Conservation (phyloP, 2,113 vertebrate species). For the Salvelinus namaycush region DNA sequence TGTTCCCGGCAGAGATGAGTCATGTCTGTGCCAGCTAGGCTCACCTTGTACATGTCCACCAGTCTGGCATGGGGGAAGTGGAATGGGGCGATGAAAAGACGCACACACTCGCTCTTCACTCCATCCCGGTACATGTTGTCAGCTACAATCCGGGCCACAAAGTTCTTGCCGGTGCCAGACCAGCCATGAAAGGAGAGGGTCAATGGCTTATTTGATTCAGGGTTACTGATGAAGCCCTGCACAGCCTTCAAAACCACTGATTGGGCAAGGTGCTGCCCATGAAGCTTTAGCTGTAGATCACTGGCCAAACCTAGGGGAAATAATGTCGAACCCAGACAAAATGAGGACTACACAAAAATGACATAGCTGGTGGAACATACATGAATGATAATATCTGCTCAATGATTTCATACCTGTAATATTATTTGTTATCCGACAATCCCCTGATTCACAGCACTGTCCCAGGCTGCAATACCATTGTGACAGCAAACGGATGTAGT, state of each 20-base stretch:
- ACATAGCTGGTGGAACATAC: too few relatives aligned
- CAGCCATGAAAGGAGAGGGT: constrained; percentile 94
- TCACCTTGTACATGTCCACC: constrained; percentile 89
- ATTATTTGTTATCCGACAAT: constrained; percentile 89
- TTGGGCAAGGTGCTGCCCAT: constrained; percentile 89
- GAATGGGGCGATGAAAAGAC: constrained; percentile 84
- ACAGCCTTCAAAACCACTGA: constrained; percentile 77
- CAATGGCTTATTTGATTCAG: constrained; percentile 78
- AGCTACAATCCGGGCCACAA: constrained; percentile 85
- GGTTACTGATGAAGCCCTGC: constrained; percentile 78
- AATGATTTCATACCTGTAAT: constrained; percentile 45
- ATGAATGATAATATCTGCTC: not conserved
- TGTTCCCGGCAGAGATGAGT: not conserved
- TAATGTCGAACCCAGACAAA: not conserved
- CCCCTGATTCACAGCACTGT: constrained; percentile 79
- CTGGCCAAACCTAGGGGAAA: constrained; percentile 76
- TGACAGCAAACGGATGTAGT: constrained; percentile 80
- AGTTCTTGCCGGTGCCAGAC: constrained; percentile 97
- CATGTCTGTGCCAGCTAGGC: constrained; percentile 24
- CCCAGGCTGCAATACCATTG: constrained; percentile 86
- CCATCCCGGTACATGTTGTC: constrained; percentile 88
- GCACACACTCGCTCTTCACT: constrained; percentile 85
- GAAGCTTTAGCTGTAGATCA: constrained; percentile 81
- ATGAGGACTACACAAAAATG: not conserved
- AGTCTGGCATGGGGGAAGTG: constrained; percentile 87